phyloP scores from a whole-genome alignment of 2,797 vertebrate genomes.

The Lerista edwardsae region DNA sequence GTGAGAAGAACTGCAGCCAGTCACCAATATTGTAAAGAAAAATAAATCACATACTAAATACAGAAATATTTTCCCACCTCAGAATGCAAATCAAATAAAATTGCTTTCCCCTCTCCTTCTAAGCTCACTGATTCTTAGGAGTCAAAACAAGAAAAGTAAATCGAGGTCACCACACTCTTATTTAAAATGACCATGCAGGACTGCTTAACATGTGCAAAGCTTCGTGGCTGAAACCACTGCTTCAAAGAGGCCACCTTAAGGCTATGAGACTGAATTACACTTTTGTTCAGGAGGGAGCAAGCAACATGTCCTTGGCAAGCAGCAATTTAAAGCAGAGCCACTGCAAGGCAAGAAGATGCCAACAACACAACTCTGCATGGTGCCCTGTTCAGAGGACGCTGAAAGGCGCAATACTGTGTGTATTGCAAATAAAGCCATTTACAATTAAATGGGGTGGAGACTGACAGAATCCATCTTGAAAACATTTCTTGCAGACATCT shows the following conservation, averaged over 20 bases:
- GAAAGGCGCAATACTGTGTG: neutral
- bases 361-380: accelerated
- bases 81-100: neutral
- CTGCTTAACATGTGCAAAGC: neutral
- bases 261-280: too few species aligned
- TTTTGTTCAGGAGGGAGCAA: neutral
- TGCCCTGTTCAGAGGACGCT: neutral
- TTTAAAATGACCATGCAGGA: neutral
- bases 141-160: neutral
- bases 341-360: neutral
- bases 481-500: slow-evolving; percentile 19
- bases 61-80: neutral
- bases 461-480: neutral
- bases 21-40: neutral
- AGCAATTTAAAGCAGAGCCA: neutral
- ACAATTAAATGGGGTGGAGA: neutral
- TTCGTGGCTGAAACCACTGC: neutral
- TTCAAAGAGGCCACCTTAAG: neutral
- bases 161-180: neutral
- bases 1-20: neutral
- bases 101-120: neutral
- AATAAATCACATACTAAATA: neutral
- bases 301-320: neutral
- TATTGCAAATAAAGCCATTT: neutral
- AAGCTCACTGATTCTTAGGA: neutral